Base-by-base conservation (phyloP, 2,797 vertebrate species). In the Rousettus madagascariensis region DNA sequence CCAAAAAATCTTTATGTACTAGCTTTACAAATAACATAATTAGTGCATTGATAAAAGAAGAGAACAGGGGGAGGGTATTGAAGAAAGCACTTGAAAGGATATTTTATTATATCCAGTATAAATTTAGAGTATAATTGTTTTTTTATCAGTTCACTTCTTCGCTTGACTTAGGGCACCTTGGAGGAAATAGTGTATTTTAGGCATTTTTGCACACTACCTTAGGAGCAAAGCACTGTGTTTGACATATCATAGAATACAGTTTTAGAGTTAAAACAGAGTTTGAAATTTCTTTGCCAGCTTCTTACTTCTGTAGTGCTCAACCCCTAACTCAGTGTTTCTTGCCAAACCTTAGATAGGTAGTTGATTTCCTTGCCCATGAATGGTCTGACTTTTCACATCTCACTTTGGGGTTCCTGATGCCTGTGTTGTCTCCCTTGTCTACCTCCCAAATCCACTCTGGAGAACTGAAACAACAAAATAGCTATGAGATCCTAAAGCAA, bases 21-120 rank as follows among this genome's bases (percentile, higher is more conserved):
- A 78, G 22, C 26, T 88, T 85, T 75, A 89, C 11, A 84, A 36
- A 38, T 43, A 89, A 94, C 13, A 1, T 89, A 77, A 71, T 91
- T 96, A 88, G 63, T 83, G 22, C 9, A 15, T 77, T 86, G 53
- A 68, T 63, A 38, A 82, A 91, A 84, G 30, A 9, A 86, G 68
- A 90, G 17, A 46, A 53, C 3, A 55, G 43, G 28, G 85, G 20
- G 33, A 85, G n/a, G 22, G 5, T 85, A 79, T 79, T 96, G 68
- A 95, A 90, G 20, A 91, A 90, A 91, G 41, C 9, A 43, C 3
- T 59, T 78, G 43, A 90, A 87, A 84, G 20, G 17, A 19, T 91
- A 65, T 94, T 94, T 93, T 11, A 77, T 80, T 80, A 30, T 86
- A n/a, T 69, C 94, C 53, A 94, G 43, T 74, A n/a, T 43, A 66